Percentiles rank a stretch among this genome's conserved stretches.
Evolutionary conservation across 1,140 invertebrate species (phyloP).

Genomic region (Samia ricini): DNA sequence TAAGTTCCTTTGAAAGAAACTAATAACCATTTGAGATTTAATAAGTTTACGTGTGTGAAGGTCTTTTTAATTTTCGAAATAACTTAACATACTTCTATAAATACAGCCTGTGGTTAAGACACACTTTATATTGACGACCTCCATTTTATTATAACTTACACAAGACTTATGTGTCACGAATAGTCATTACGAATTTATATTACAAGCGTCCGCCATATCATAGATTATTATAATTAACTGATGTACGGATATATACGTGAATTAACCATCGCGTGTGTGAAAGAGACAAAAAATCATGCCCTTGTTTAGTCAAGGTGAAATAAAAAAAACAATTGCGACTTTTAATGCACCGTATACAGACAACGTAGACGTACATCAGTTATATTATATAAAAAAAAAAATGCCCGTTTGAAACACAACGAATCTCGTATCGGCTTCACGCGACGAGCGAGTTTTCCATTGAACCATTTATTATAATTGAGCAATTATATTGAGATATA

Average conservation of each 20-base stretch:
- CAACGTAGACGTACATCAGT: too few species aligned
- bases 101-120: not conserved
- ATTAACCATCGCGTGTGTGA: too few species aligned
- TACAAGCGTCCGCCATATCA: not conserved
- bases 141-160: not conserved
- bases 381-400: not conserved
- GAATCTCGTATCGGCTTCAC: not conserved
- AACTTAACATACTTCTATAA: not conserved
- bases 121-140: not conserved
- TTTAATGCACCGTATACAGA: too few species aligned
- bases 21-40: not conserved
- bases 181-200: not conserved
- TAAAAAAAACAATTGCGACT: too few species aligned
- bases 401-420: not conserved
- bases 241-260: too few species aligned
- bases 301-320: too few species aligned
- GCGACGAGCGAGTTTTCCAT: slow-evolving; percentile 6
- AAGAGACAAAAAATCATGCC: too few species aligned
- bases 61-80: too few species aligned
- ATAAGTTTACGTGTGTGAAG: too few species aligned
- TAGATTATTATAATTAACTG: not conserved
- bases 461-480: not conserved
- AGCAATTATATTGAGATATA: not conserved
- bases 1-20: not conserved
- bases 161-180: not conserved